A percentile compares a stretch with the other conserved stretches of the same genome.
These are phyloP conservation scores for Thamnophis sirtalis DNA, from an alignment of 2,113 vertebrate genomes.

Conservation along the genomic window DNA sequence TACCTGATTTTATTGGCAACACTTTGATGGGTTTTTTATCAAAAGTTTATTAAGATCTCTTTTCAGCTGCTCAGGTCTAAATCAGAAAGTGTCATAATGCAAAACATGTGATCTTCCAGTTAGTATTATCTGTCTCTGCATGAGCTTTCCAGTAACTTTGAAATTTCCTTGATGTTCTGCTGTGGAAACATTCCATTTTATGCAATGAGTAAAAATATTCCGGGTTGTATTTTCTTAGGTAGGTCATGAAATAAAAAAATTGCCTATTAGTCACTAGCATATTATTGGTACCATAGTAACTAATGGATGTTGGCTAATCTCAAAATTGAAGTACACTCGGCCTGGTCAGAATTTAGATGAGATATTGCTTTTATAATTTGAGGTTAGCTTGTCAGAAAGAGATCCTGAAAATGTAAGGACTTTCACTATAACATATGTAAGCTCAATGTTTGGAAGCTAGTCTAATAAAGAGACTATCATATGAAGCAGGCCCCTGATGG, in stretches of 20 bases:
- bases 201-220: neutral
- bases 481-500: neutral
- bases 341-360: neutral
- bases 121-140: neutral
- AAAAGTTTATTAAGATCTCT: neutral
- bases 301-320: neutral
- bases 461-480: neutral
- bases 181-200: neutral
- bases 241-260: neutral
- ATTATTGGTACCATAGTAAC: neutral
- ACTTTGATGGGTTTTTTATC: neutral
- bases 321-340: neutral
- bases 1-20: neutral
- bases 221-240: neutral
- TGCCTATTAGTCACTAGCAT: neutral
- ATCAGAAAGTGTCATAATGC: neutral
- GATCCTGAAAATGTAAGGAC: neutral
- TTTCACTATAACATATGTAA: neutral
- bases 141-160: neutral
- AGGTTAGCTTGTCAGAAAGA: neutral
- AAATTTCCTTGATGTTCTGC: neutral
- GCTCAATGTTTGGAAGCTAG: neutral
- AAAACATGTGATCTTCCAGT: neutral
- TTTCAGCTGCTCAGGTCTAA: neutral
- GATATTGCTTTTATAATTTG: neutral